Base-by-base conservation (phyloP, 2,888 invertebrate genomes). In the Blomia tropicalis region DNA sequence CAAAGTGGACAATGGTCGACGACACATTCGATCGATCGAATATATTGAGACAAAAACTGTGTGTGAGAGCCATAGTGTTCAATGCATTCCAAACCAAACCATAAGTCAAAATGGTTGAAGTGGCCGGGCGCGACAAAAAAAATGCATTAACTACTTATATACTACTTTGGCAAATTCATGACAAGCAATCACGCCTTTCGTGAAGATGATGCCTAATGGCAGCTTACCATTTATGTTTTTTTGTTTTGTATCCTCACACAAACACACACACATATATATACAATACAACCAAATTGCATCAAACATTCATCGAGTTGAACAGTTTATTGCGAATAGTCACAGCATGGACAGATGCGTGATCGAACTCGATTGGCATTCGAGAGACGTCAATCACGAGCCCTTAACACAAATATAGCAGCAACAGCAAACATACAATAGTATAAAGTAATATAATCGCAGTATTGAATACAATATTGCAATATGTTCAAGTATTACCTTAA, bases 151-250 rank as follows among this genome's bases (percentile, higher is more conserved):
- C 7, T n/a, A 41, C 41, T 11, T 11, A 47, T 47, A 7, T 11
- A n/a, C 51, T 19, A 47, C n/a, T n/a, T n/a, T n/a, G n/a, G n/a
- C n/a, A 47, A 22, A 47, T 19, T 47, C 51, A 47, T 47, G 51
- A 47, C 51, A 47, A 14, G 51, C 51, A 47, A 47, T 47, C 51
- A 47, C 51, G 51, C 51, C 51, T 47, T 47, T 47, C 51, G 51
- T 47, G 51, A 47, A n/a, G 51, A 14, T 41, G 14, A n/a, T 41
- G 41, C 41, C 41, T 41, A 41, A 41, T 41, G 41, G 41, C 41
- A 41, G 41, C 41, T 41, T n/a, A n/a, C n/a, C n/a, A n/a, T 41
- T n/a, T 41, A 17, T 41, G 14, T 41, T 14, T 41, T n/a, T 41
- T 41, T 41, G 14, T 41, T 41, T 41, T 41, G 14, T n/a, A 17